Evolutionary conservation across 1,140 invertebrate species (phyloP), one percentile per base, ranked within the genome.

Genomic region (Phthorimaea operculella): DNA sequence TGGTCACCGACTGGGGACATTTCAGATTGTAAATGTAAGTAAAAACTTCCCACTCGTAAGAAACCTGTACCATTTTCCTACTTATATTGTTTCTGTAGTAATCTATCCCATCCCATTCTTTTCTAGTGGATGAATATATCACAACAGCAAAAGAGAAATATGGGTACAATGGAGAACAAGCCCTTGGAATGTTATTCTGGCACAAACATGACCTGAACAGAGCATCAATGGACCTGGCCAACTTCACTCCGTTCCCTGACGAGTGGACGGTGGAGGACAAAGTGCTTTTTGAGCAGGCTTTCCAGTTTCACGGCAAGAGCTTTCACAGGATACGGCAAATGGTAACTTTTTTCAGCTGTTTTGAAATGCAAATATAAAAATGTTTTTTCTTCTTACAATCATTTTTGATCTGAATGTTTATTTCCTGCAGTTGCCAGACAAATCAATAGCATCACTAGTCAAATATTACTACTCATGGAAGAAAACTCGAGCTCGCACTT

Each of bases 401-500:
- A 12, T 52, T 34, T 54, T 11, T 44, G n/a, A 52, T 52, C 14
- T 60, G 33, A 59, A 28, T 44, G 57, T 52, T 51, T 14, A 63
- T 63, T 51, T 63, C 54, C 54, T 47, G 60, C 65, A 82, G 79
- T 68, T 99, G 65, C 97, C 97, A 49, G 97, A 99, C 75, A 99
- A 99, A 87, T 94, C 96, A 48, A 98, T 99, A 68, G 94, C 96
- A 21, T 95, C 93, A 70, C 86, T 99, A 64, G 96, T 99, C 0
- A 98, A 98, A 83, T 98, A 98, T 85, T 99, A 99, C 81, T 99
- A 99, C 77, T 96, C 94, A 66, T 99, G 97, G 97, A 99, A 99
- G 79, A 99, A 98, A 76, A 96, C 95, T 10, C 87, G 96, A 73
- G 93, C 93, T 66, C 89, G 95, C 49, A 96, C 93, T 50, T 98